Conservation (phyloP, 2,888 invertebrate species). For the Incurvaria masculella region DNA sequence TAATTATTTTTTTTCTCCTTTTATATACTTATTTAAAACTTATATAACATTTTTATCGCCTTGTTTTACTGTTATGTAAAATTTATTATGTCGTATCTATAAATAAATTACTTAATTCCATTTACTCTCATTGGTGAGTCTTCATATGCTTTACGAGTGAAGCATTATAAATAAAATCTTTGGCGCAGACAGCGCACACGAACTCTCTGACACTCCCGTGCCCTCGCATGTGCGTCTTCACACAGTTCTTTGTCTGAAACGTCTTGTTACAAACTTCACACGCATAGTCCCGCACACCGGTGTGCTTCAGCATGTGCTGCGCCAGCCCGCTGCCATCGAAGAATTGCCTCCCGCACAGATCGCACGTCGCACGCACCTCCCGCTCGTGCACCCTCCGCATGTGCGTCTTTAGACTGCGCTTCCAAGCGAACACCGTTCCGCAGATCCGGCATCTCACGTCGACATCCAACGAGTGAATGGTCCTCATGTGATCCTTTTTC, state of each 20-base stretch:
- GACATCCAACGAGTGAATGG: not conserved
- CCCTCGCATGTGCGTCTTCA: not conserved
- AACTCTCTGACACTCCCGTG: not conserved
- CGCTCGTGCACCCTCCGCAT: not conserved
- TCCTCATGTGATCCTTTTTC: not conserved
- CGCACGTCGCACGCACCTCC: not conserved
- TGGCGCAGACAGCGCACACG: not conserved
- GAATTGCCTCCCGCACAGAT: not conserved
- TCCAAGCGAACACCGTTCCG: not conserved
- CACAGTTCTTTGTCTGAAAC: not conserved
- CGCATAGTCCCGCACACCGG: not conserved
- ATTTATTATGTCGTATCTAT: too few relatives aligned
- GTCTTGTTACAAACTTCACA: not conserved
- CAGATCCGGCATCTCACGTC: not conserved
- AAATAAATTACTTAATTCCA: too few relatives aligned
- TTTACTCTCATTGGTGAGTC: too few relatives aligned
- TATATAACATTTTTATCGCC: too few relatives aligned
- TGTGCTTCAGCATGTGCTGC: not conserved
- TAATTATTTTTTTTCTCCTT: too few relatives aligned
- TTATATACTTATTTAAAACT: too few relatives aligned
- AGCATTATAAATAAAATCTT: not conserved
- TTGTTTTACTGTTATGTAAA: too few relatives aligned
- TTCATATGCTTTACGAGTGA: not conserved
- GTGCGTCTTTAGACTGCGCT: not conserved
- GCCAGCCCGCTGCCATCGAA: not conserved